Evolutionary conservation across 1,140 invertebrate genomes (phyloP), one percentile per base, ranked within the genome.

Genomic region (Drosophila quadrilineata): DNA sequence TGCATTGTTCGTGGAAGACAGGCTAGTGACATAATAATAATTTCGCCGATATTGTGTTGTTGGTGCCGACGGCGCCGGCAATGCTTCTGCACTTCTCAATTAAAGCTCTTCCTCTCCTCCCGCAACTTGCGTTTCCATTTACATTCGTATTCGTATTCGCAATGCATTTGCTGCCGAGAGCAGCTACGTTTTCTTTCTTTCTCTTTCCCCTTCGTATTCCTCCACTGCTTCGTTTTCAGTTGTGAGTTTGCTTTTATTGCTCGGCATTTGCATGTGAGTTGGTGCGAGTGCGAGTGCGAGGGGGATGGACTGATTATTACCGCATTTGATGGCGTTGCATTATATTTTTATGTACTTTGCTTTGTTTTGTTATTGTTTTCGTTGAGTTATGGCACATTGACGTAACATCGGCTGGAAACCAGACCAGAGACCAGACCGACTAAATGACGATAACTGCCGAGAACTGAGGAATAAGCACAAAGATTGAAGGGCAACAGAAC

Each of bases 21-120:
- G 70, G 64, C 73, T 63, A 52, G 76, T 82, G 77, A 82, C 77
- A 82, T 82, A 82, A 82, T 82, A 82, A 75, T 67, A 52, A 72
- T 68, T 73, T 56, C 52, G 50, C 8, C 59, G 22, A 21, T 28
- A 17, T 45, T 35, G 38, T 35, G 21, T 29, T 53, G 28, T 10
- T 40, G 31, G 22, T 75, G 60, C 45, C 48, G 54, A 64, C 43
- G 72, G 53, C 58, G 57, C 26, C 49, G 74, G 58, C 74, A 48
- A 52, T 49, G 64, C 48, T 38, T 62, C 68, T 58, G 29, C n/a
- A n/a, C 57, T 58, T 60, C 62, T 64, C 58, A 57, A 68, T 59
- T 71, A 54, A 65, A 74, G 24, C 46, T 33, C 46, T 24, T 17
- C 2, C 40, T 16, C 28, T 45, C 16, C 4, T 12, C 10, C 6